Conservation (phyloP, 2,888 invertebrate species). For the Agrochola circellaris region DNA sequence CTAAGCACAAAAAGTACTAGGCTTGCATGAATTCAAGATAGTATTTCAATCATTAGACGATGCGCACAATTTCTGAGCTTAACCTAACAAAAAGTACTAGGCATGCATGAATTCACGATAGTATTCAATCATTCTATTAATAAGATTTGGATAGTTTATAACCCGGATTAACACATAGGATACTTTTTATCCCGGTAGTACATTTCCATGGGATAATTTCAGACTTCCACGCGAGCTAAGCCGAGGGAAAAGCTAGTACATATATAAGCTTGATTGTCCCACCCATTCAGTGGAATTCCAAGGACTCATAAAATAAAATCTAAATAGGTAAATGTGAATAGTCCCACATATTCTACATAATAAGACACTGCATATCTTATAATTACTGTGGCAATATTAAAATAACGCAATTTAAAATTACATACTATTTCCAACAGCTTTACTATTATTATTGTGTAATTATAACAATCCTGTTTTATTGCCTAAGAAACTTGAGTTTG, state of each 20-base stretch:
- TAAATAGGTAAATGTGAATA: constrained; percentile 7
- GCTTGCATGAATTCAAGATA: no score
- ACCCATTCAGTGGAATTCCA: constrained; percentile 5
- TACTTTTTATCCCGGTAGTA: no score
- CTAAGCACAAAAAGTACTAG: no score
- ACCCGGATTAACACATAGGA: no score
- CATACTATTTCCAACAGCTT: neutral
- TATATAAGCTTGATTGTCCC: neutral
- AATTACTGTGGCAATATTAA: constrained; percentile 16
- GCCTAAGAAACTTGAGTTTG: neutral
- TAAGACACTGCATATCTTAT: constrained; percentile 1
- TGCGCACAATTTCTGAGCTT: no score
- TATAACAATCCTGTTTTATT: constrained; percentile 2
- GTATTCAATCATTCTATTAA: no score
- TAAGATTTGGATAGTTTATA: no score
- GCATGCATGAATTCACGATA: no score
- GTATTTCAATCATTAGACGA: no score
- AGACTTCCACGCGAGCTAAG: no score
- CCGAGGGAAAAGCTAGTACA: neutral
- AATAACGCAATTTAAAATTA: constrained; percentile 1
- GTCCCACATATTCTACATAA: neutral
- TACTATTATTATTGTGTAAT: constrained; percentile 11
- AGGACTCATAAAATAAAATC: constrained; percentile 6
- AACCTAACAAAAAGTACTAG: no score
- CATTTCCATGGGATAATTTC: no score